Percentiles rank a stretch among this genome's conserved stretches.
phyloP scores from a whole-genome alignment of 2,113 vertebrate species.

The Verasper variegatus region DNA sequence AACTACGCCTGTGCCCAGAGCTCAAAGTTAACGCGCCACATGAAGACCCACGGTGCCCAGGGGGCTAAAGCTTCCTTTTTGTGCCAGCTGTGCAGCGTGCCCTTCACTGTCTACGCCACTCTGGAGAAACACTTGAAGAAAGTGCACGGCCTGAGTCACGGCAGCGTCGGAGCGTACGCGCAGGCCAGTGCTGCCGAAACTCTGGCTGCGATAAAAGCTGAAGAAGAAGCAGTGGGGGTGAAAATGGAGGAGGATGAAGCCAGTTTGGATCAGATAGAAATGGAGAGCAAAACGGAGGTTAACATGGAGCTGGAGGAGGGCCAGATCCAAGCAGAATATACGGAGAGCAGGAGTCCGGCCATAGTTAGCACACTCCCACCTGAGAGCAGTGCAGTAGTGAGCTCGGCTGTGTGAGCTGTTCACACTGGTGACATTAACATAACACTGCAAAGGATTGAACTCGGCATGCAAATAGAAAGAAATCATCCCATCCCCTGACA shows the following conservation, averaged over 20 bases:
- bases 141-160: constrained; percentile 82
- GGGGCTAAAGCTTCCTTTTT: constrained; percentile 82
- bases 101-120: constrained; percentile 88
- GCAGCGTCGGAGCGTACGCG: constrained; percentile 72
- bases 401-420: constrained; percentile 56
- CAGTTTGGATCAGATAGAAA: constrained; percentile 55
- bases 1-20: constrained; percentile 90
- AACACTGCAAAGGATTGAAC: constrained; percentile 40
- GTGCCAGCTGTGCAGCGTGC: constrained; percentile 86
- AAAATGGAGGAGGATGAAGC: constrained; percentile 79
- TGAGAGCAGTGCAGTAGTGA: constrained; percentile 37
- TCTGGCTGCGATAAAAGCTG: constrained; percentile 55
- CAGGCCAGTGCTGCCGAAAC: constrained; percentile 64
- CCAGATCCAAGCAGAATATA: constrained; percentile 20
- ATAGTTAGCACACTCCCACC: constrained; percentile 23
- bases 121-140: constrained; percentile 90
- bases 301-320: constrained; percentile 46
- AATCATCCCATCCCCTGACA: constrained; percentile 11
- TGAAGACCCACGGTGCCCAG: constrained; percentile 87
- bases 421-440: constrained; percentile 25
- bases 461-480: background rate
- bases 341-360: constrained; percentile 24
- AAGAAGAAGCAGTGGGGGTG: constrained; percentile 60
- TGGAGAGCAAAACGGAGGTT: constrained; percentile 46
- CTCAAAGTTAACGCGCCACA: constrained; percentile 91